phyloP scores from a whole-genome alignment of 2,113 vertebrate genomes.

The Scomber colias region DNA sequence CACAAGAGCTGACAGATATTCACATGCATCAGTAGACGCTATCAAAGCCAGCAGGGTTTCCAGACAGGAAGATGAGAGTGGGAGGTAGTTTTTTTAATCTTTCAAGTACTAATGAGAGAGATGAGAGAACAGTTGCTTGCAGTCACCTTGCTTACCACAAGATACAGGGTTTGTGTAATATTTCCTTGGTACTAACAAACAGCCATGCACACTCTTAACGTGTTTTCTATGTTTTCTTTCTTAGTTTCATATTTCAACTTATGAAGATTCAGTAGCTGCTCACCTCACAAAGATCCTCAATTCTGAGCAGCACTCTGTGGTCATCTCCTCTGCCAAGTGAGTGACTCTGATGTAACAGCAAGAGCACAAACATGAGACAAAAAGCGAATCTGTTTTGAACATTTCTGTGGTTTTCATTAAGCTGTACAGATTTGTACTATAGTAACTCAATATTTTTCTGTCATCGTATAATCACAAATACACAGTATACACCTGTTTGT shows the following conservation, averaged over 20 bases:
- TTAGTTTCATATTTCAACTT: constrained; percentile 93
- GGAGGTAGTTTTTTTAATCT: neutral
- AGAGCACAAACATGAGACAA: neutral
- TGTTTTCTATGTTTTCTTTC: neutral
- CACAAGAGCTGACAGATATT: constrained; percentile 33
- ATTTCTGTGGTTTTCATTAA: too few relatives aligned
- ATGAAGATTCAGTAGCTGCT: constrained; percentile 95
- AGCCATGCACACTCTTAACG: neutral
- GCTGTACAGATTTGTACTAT: too few relatives aligned
- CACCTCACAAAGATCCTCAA: constrained; percentile 98
- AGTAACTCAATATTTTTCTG: neutral
- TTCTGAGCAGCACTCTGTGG: constrained; percentile 95
- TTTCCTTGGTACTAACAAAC: neutral
- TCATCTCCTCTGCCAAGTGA: constrained; percentile 97
- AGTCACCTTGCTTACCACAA: too few relatives aligned
- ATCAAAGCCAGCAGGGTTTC: constrained; percentile 28
- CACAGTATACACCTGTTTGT: neutral
- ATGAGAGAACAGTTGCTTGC: neutral
- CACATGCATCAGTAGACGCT: constrained; percentile 36
- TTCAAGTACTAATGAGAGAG: neutral
- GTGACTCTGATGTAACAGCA: constrained; percentile 44
- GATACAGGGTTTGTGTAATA: neutral
- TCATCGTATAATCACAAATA: neutral
- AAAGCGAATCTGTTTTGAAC: too few relatives aligned
- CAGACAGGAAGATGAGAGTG: constrained; percentile 22